Conservation (phyloP, 2,888 invertebrate species). For the Ormyrus rosae region DNA sequence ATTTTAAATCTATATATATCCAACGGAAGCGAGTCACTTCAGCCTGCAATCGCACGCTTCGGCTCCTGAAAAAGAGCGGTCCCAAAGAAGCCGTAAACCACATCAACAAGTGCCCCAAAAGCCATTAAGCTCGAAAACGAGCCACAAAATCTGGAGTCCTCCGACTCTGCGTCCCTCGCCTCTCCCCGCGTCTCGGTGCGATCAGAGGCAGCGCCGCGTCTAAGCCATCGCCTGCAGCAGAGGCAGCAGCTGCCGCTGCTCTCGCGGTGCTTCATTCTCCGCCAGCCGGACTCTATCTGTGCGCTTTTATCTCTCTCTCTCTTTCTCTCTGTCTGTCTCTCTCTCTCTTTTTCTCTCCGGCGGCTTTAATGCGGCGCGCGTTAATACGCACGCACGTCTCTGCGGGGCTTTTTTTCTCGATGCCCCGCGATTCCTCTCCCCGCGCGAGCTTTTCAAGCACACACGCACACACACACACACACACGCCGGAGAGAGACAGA, state of each 20-base stretch:
- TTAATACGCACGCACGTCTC: conserved; percentile 21
- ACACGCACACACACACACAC: too few relatives aligned
- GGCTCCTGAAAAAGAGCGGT: too few relatives aligned
- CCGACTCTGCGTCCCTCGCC: too few relatives aligned
- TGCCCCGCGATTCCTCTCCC: too few relatives aligned
- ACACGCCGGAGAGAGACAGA: too few relatives aligned
- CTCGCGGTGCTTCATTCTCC: conserved; percentile 11
- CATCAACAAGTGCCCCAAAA: too few relatives aligned
- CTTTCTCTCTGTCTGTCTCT: not conserved
- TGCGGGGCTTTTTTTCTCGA: too few relatives aligned
- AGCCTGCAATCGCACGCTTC: too few relatives aligned
- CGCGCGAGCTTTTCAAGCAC: too few relatives aligned
- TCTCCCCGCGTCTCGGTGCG: not conserved
- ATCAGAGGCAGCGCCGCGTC: not conserved
- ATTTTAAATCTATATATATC: too few relatives aligned
- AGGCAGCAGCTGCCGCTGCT: conserved; percentile 27
- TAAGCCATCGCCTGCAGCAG: not conserved
- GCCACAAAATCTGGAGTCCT: conserved; percentile 10
- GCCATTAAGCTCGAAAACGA: not conserved
- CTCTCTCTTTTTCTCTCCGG: not conserved
- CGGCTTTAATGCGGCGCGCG: conserved; percentile 21
- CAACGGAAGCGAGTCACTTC: too few relatives aligned
- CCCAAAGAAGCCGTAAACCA: too few relatives aligned
- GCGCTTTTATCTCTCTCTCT: conserved; percentile 2
- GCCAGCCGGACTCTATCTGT: not conserved